Conservation (phyloP, 2,113 vertebrate genomes). For the Chaenocephalus aceratus region DNA sequence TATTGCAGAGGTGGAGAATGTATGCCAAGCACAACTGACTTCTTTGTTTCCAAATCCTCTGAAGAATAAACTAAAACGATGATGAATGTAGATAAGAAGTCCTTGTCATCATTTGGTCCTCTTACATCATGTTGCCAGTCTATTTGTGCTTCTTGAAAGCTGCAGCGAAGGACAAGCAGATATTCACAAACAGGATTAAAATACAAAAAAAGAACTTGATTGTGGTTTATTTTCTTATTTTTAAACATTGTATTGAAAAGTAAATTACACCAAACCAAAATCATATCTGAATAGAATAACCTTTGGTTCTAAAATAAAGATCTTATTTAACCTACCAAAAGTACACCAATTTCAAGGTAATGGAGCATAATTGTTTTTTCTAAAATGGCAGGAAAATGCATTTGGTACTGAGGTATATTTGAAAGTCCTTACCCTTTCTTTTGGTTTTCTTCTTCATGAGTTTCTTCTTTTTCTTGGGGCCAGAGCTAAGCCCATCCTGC, state of each 20-base stretch:
- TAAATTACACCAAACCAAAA: neutral
- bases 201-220: neutral
- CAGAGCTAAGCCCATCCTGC: slow-evolving; percentile 68
- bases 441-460: slow-evolving; percentile 84
- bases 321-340: neutral
- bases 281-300: neutral
- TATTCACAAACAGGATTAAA: neutral
- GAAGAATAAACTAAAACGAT: neutral
- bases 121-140: neutral
- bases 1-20: neutral
- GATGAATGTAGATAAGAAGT: neutral
- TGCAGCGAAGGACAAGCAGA: slow-evolving; percentile 49
- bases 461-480: slow-evolving; percentile 84
- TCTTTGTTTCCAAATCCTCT: neutral
- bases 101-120: neutral
- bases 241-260: too few species aligned
- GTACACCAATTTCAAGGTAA: neutral
- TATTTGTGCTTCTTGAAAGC: slow-evolving; percentile 82
- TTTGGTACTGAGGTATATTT: neutral
- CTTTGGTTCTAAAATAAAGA: neutral
- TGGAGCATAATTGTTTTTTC: neutral
- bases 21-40: neutral
- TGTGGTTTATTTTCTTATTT: too few species aligned
- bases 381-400: neutral
- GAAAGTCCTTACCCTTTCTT: slow-evolving; percentile 75